A percentile compares a stretch with the other conserved stretches of the same genome.
These are phyloP conservation scores for Catharus fuscescens DNA, from an alignment of 2,113 vertebrate genomes.

Conservation along the genomic window DNA sequence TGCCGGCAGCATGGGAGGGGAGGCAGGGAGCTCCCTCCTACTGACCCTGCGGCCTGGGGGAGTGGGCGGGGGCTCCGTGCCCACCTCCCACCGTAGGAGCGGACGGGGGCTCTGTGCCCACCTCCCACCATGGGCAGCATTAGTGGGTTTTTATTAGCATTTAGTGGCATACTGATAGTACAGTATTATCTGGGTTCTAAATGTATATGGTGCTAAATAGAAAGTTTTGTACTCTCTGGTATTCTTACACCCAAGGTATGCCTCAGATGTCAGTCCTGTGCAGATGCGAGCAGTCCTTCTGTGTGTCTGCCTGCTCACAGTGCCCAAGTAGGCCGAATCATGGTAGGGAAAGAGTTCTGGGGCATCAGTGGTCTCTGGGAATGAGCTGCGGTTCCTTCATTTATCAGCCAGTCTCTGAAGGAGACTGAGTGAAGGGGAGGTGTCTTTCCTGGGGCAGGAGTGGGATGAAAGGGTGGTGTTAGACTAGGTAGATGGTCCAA, in stretches of 20 bases:
- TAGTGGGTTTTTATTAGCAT: neutral
- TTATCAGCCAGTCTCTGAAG: neutral
- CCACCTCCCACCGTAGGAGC: no score
- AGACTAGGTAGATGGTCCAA: neutral
- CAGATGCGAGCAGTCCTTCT: neutral
- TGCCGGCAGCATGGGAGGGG: no score
- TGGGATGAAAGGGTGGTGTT: neutral
- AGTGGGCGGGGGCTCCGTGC: no score
- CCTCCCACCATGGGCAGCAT: neutral
- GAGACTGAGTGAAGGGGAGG: neutral
- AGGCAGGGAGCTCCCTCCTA: no score
- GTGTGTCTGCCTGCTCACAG: neutral
- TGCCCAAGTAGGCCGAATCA: no score
- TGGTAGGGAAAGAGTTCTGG: neutral
- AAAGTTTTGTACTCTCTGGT: neutral
- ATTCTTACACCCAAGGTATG: neutral
- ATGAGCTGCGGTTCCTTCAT: neutral
- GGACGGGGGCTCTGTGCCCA: no score
- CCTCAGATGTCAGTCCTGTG: neutral
- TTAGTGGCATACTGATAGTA: neutral
- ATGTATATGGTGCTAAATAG: neutral
- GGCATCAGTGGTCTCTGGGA: neutral
- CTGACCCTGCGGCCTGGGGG: no score
- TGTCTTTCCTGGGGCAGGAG: neutral
- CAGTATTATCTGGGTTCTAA: neutral